Evolutionary conservation across 2,888 invertebrate genomes (phyloP).

Genomic region (Athripsodes cinereus): DNA sequence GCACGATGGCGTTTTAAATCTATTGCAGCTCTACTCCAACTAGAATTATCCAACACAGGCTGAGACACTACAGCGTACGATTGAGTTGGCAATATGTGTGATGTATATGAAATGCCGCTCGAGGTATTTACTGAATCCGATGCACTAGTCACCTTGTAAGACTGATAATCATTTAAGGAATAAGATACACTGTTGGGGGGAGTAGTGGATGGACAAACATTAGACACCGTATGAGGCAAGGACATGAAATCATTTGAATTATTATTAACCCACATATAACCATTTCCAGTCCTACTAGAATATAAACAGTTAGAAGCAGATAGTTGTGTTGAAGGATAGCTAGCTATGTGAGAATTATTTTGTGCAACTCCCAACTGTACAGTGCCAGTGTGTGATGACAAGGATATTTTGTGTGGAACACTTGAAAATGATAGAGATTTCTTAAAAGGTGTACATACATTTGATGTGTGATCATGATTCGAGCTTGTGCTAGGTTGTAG

Average conservation of each 20-base stretch:
- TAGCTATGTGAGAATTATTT: too few species aligned
- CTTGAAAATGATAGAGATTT: background rate
- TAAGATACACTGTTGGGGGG: too few species aligned
- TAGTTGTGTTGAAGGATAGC: too few species aligned
- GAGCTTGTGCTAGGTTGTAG: background rate
- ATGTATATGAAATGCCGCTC: background rate
- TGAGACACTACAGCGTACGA: constrained; percentile 4
- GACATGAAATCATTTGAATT: too few species aligned
- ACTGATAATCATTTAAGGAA: too few species aligned
- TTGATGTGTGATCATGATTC: background rate
- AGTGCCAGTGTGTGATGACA: too few species aligned
- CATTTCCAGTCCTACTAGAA: too few species aligned
- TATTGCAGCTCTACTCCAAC: background rate
- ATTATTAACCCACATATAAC: too few species aligned
- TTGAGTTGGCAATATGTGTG: constrained; percentile 5
- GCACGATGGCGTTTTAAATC: constrained; percentile 9
- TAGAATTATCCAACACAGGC: background rate
- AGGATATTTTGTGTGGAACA: background rate
- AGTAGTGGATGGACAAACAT: too few species aligned
- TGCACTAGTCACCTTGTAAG: background rate
- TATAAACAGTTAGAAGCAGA: too few species aligned
- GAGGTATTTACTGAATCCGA: background rate
- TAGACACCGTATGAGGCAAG: too few species aligned
- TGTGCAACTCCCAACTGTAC: too few species aligned
- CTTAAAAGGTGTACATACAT: background rate